These are phyloP conservation scores for Metaphire vulgaris DNA, from an alignment of 1,140 invertebrate genomes.

Conservation along the genomic window DNA sequence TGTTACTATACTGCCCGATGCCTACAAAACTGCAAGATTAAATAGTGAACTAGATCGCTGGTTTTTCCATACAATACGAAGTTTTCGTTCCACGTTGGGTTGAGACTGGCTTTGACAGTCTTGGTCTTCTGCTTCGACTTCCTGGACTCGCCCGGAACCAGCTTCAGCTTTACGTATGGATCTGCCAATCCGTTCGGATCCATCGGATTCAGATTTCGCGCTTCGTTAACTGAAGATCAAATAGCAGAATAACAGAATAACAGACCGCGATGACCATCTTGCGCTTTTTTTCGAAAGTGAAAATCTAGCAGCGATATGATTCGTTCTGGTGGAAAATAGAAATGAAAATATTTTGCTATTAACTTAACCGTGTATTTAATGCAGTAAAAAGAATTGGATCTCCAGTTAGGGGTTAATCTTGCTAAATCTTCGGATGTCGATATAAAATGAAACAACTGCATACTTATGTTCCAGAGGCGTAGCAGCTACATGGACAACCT, in stretches of 20 bases:
- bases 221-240: conserved; percentile 75
- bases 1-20: no score
- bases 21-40: no score
- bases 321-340: not conserved
- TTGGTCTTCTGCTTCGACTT: conserved; percentile 92
- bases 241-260: not conserved
- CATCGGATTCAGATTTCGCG: conserved; percentile 97
- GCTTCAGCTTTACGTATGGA: conserved; percentile 96
- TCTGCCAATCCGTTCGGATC: conserved; percentile 98
- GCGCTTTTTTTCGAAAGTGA: not conserved
- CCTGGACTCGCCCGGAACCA: conserved; percentile 77
- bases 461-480: no score
- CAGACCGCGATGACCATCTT: no score
- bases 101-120: conserved; percentile 86
- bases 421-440: no score
- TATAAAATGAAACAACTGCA: no score
- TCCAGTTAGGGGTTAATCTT: no score
- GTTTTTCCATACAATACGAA: conserved; percentile 75
- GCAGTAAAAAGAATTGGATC: not conserved
- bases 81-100: conserved; percentile 96
- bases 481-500: no score
- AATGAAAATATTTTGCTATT: not conserved
- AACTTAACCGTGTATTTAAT: not conserved
- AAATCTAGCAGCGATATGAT: not conserved
- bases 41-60: no score